Evolutionary conservation across 30 jellyfish, hydroid and myxozoan species (phyloP).

Genomic region (Hydractinia symbiolongicarpus): DNA sequence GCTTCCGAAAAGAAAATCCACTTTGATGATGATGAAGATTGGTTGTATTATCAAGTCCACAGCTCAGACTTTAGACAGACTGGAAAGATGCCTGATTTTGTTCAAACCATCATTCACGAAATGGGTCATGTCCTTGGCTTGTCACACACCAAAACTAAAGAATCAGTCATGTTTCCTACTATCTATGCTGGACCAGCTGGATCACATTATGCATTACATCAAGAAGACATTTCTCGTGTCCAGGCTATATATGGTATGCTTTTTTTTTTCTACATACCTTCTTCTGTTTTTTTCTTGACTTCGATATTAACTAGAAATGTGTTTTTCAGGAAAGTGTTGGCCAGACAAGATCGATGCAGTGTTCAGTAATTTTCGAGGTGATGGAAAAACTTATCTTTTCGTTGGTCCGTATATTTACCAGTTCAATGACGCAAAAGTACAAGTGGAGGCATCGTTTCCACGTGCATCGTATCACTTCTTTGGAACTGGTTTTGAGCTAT

Average conservation of each 20-base stretch:
- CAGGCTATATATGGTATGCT: constrained; percentile 25
- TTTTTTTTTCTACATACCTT: not conserved
- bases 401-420: constrained; percentile 21
- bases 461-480: not conserved
- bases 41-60: constrained; percentile 11
- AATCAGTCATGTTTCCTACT: constrained; percentile 27
- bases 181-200: not conserved
- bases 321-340: constrained; percentile 17
- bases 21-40: constrained; percentile 28
- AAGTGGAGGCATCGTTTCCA: constrained; percentile 17
- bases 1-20: constrained; percentile 4
- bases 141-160: not conserved
- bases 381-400: constrained; percentile 25
- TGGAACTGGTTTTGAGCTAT: constrained; percentile 5
- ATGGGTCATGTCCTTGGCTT: constrained; percentile 39
- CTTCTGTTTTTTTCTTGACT: not conserved
- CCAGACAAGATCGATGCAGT: constrained; percentile 22
- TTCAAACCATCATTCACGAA: constrained; percentile 23
- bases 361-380: constrained; percentile 10
- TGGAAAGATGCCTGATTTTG: constrained; percentile 18
- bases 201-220: not conserved
- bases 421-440: constrained; percentile 12
- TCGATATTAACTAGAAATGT: not conserved
- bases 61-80: not conserved
- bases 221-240: constrained; percentile 14